Evolutionary conservation across 2,888 invertebrate species (phyloP).

Genomic region (Hypomecis atomaria): DNA sequence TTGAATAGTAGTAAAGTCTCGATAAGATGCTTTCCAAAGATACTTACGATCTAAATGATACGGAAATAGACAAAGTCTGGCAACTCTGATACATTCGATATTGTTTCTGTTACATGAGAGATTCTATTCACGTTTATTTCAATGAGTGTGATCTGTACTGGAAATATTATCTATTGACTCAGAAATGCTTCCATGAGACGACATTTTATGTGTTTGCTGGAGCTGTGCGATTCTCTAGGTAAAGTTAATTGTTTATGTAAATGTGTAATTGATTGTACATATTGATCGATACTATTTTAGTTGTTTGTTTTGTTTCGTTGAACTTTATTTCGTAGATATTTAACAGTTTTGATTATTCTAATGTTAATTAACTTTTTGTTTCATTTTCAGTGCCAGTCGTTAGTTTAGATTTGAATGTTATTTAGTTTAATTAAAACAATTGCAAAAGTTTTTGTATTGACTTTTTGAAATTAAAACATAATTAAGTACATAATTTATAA

Average conservation of each 20-base stretch:
- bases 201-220: not conserved
- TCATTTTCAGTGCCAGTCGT: not conserved
- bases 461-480: too few species aligned
- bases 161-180: not conserved
- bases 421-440: conserved; percentile 39
- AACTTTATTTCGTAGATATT: not conserved
- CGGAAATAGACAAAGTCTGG: not conserved
- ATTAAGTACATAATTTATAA: conserved; percentile 54
- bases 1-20: not conserved
- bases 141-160: not conserved
- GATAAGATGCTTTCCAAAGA: conserved; percentile 1
- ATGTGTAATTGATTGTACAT: conserved; percentile 14
- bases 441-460: too few species aligned
- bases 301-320: not conserved
- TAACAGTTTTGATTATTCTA: not conserved
- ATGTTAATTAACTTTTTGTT: not conserved
- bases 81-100: not conserved
- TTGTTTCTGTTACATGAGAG: not conserved
- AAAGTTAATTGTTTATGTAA: conserved; percentile 4
- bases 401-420: conserved; percentile 12
- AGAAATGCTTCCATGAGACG: not conserved
- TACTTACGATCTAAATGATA: conserved; percentile 1
- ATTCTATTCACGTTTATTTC: not conserved
- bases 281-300: not conserved
- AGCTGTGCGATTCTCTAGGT: not conserved